Base-by-base conservation (phyloP, 1,140 invertebrate species). In the Parapsyche elsis region DNA sequence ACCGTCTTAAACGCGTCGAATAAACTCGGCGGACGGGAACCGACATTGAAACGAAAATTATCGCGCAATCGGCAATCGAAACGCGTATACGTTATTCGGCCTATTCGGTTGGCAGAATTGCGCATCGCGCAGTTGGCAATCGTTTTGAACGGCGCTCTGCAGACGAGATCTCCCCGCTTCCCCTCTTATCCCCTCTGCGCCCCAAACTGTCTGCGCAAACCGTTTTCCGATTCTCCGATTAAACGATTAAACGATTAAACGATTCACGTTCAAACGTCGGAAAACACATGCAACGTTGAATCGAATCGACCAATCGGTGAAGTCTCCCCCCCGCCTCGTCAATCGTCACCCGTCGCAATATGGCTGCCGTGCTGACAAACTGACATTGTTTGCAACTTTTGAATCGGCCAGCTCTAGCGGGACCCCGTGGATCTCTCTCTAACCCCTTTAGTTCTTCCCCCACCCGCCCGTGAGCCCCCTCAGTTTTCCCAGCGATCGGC, bases 291-390 rank as follows among this genome's bases (percentile, higher is more conserved):
- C n/a, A n/a, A n/a, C n/a, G n/a, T n/a, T n/a, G n/a, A n/a, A n/a
- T n/a, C n/a, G n/a, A n/a, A n/a, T n/a, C n/a, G n/a, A n/a, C n/a
- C n/a, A n/a, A n/a, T n/a, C 30, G 30, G 2, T 7, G 30, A n/a
- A n/a, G 2, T 7, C 30, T 38, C 30, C 30, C 30, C 30, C 30
- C 30, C 30, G 30, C 30, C 30, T 67, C 61, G 1, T 16, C 38
- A 86, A 87, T 86, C 86, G 74, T 85, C 30, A 38, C 86, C 86
- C 86, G 85, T 90, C 88, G 88, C 90, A 94, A 93, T 88, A 94
- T 94, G 93, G 93, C 92, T 90, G 92, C 91, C 92, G 90, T 92
- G 93, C 93, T 93, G 92, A 24, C 64, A 67, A 5, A 26, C 64
- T 93, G 90, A 92, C 92, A 87, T 88, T 84, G 76, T 80, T 83